These are phyloP conservation scores for Limnothrissa miodon DNA, from an alignment of 2,113 vertebrate genomes.

Conservation along the genomic window DNA sequence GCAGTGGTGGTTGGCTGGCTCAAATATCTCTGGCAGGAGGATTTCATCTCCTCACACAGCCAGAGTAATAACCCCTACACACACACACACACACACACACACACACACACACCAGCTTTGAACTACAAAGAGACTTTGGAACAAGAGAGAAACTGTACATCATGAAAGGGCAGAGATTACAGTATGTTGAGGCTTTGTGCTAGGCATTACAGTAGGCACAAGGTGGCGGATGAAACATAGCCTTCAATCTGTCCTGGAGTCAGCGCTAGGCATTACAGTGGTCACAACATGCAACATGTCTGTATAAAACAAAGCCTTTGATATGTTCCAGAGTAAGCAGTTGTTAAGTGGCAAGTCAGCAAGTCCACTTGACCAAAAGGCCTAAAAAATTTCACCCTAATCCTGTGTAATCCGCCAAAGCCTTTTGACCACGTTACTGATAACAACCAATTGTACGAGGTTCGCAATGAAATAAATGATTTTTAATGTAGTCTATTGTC, in stretches of 20 bases:
- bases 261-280: too few species aligned
- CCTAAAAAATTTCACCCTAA: background rate
- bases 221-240: too few species aligned
- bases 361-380: background rate
- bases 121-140: background rate
- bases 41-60: background rate
- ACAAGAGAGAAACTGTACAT: background rate
- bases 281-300: background rate
- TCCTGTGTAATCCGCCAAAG: background rate
- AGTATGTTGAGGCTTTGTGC: too few species aligned
- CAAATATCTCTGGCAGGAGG: background rate
- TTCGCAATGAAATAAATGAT: background rate
- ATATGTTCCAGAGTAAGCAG: background rate
- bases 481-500: background rate
- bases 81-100: too few species aligned
- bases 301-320: background rate
- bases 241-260: too few species aligned
- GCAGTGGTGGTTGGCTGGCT: background rate
- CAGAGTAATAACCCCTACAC: too few species aligned
- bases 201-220: too few species aligned
- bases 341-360: background rate
- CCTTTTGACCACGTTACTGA: background rate
- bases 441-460: background rate
- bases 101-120: too few species aligned
- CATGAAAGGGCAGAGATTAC: background rate